Base-by-base conservation (phyloP, 2,888 invertebrate species). In the Cephonodes hylas region DNA sequence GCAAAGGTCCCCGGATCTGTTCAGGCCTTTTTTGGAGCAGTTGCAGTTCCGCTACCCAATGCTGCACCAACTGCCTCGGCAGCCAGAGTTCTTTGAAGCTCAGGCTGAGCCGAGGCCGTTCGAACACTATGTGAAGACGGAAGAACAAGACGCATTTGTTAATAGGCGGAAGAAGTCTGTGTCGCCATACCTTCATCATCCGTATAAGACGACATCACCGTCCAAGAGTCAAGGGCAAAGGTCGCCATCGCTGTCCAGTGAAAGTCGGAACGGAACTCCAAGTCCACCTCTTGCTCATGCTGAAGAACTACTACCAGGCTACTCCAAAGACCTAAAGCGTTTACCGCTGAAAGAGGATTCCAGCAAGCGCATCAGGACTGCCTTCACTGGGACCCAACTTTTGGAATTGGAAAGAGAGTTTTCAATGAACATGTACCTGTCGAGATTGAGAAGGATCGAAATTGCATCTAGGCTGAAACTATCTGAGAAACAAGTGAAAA, bases 401-500 rank as follows among this genome's bases (percentile, higher is more conserved):
- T 87, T 98, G 60, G 96, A 98, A 77, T 87, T 99, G 62, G 98
- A 98, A 84, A 90, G 97, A 59, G 98, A 98, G 81, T 99, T 98
- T 84, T 93, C 96, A 0, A 88, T 95, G 72, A 98, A 98, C 81
- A 98, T 97, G 95, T 99, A 99, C 79, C 89, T 99, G 38, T 97
- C 98, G 0, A 93, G 98, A 45, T 85, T 98, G 69, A 93, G 98
- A 59, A 93, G 98, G 63, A 98, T 99, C 69, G 98, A 99, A 87
- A 98, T 99, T 61, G 98, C 99, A 3, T 97, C 97, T 27, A 95
- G 96, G 69, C 86, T 98, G 64, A 94, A 96, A 59, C 88, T 99
- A 0, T 97, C 97, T 0, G 99, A 99, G 86, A 99, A 98, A 80
- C 98, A 98, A 91, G 98, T 98, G 67, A 98, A 97, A 85, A 97